These are phyloP conservation scores for Lithophane semibrunnea DNA, from an alignment of 2,888 invertebrate genomes.

Conservation along the genomic window DNA sequence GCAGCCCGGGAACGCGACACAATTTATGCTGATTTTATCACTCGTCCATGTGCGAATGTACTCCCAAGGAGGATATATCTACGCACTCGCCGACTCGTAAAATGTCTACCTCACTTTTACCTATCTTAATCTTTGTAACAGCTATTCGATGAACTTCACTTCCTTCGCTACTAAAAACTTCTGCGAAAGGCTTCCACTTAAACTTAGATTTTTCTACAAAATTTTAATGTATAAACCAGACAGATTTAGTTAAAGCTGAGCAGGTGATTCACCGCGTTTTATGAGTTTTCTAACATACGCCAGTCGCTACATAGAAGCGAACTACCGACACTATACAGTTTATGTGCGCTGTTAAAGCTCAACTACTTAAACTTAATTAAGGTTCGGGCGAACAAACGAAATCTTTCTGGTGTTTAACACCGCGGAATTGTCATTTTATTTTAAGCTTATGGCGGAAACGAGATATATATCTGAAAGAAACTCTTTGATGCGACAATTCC, in stretches of 20 bases:
- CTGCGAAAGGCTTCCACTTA: conserved; percentile 21
- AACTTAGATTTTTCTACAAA: conserved; percentile 23
- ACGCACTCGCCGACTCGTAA: conserved; percentile 72
- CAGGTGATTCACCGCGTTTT: conserved; percentile 68
- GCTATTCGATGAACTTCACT: conserved; percentile 65
- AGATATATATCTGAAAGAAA: conserved; percentile 42
- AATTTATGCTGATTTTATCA: conserved; percentile 84
- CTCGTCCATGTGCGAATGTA: conserved; percentile 73
- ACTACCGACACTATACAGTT: conserved; percentile 70
- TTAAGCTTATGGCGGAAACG: conserved; percentile 28
- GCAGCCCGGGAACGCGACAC: conserved; percentile 63
- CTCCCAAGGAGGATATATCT: conserved; percentile 70
- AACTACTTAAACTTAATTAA: conserved; percentile 72
- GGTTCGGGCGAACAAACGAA: conserved; percentile 50
- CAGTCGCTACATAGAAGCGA: conserved; percentile 61
- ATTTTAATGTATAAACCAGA: conserved; percentile 31
- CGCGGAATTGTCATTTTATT: conserved; percentile 37
- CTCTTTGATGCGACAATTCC: conserved; percentile 65
- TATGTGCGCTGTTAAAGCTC: conserved; percentile 65
- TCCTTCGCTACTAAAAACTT: conserved; percentile 53
- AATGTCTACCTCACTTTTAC: conserved; percentile 66
- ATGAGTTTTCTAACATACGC: conserved; percentile 67
- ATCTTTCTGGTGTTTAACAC: conserved; percentile 43
- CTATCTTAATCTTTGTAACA: conserved; percentile 71
- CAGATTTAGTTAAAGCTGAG: conserved; percentile 64